These are phyloP conservation scores for Coregonus suidteri DNA, from an alignment of 2,797 vertebrate genomes.

Conservation along the genomic window DNA sequence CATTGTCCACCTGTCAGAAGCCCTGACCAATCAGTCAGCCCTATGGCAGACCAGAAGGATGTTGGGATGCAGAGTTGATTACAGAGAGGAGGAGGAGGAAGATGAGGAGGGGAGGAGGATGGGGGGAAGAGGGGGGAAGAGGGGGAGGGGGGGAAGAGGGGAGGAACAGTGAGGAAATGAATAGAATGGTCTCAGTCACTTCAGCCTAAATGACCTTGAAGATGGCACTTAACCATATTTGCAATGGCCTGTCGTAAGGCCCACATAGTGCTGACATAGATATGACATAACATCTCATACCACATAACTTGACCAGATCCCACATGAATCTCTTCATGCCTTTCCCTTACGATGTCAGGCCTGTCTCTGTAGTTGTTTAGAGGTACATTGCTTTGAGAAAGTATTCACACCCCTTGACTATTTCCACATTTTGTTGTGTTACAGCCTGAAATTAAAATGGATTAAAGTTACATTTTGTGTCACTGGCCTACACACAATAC, in stretches of 20 bases:
- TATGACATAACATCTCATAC: background rate
- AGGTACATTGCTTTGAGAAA: background rate
- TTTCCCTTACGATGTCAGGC: background rate
- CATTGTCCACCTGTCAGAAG: conserved; percentile 7
- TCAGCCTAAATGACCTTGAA: background rate
- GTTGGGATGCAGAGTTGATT: background rate
- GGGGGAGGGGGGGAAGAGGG: background rate
- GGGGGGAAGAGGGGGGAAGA: no score
- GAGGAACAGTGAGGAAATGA: background rate
- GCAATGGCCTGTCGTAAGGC: background rate
- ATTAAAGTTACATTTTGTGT: no score
- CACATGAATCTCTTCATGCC: background rate
- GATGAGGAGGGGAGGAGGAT: no score
- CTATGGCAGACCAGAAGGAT: background rate
- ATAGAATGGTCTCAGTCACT: no score
- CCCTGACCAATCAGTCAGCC: conserved; percentile 7
- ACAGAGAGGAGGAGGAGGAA: background rate
- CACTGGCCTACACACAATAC: no score
- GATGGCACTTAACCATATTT: background rate
- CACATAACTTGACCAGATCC: background rate
- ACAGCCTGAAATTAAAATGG: no score
- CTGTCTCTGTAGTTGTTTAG: background rate
- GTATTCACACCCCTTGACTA: no score
- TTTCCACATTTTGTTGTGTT: background rate
- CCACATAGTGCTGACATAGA: background rate